Base-by-base conservation (phyloP, 2,113 vertebrate species). In the Dicentrarchus labrax region DNA sequence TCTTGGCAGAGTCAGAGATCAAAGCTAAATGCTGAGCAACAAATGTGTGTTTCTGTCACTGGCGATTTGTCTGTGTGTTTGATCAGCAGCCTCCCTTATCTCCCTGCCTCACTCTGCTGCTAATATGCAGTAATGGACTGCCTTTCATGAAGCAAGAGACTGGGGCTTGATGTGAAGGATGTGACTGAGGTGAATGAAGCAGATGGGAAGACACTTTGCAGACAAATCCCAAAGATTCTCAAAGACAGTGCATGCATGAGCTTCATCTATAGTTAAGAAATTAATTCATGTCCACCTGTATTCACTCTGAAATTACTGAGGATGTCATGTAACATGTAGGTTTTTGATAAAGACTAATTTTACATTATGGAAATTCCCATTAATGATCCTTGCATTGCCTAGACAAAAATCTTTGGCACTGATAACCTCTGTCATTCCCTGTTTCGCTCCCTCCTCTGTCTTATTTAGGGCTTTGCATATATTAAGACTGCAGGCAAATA, bases 41-140 rank as follows among this genome's bases (percentile, higher is more conserved):
- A 90, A 93, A 93, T 94, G 92, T 92, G 83, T 94, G 92, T 94
- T 94, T 94, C 90, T 95, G 94, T 94, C 95, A 89, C 86, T 92
- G 86, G 89, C 62, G 89, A 89, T 95, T 94, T 94, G 92, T 93
- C 91, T 88, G 85, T 75, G 70, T 89, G 90, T 95, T 95, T 95
- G 95, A 96, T 95, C 93, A 93, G 86, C 81, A 78, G 88, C 72
- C 87, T 87, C 85, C 76, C 91, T 93, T 93, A 90, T 94, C 93
- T 93, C 86, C 71, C 88, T 72, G 86, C 82, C 78, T 89, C 86
- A 86, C 90, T 93, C 87, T 59, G 82, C 89, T 89, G 89, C 92
- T 94, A 94, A 94, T 94, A 90, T 88, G 90, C 79, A 85, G 84
- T 94, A 94, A 94, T 94, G 86, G 93, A 92, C 90, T 83, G 79